These are phyloP conservation scores for Dioctria linearis DNA, from an alignment of 2,888 invertebrate species.

Conservation along the genomic window DNA sequence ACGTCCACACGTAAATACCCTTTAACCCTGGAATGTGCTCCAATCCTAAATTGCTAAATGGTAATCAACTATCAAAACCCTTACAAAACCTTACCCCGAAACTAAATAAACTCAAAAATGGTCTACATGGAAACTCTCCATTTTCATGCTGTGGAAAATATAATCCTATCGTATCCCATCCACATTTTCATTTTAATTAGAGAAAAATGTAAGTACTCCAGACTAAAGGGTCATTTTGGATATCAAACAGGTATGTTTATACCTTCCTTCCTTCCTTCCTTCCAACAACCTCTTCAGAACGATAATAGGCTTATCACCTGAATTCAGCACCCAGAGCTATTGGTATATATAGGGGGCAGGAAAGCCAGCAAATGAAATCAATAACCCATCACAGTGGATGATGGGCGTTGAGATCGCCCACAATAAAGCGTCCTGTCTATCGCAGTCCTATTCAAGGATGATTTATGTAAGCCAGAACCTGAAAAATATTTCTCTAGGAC, in stretches of 20 bases:
- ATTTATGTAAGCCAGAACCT: slow-evolving; percentile 37
- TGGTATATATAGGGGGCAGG: background rate
- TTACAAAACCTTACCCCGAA: background rate
- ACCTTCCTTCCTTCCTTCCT: background rate
- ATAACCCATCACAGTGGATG: slow-evolving; percentile 38
- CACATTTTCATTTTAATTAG: slow-evolving; percentile 45
- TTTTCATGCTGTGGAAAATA: background rate
- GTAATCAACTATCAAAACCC: too few species aligned
- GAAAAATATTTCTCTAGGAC: slow-evolving; percentile 28
- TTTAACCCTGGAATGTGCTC: too few species aligned
- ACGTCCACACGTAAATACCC: too few species aligned
- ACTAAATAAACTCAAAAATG: slow-evolving; percentile 28
- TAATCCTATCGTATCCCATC: slow-evolving; percentile 14
- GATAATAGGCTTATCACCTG: slow-evolving; percentile 49
- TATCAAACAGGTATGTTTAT: background rate
- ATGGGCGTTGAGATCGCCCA: slow-evolving; percentile 31
- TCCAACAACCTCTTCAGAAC: slow-evolving; percentile 9
- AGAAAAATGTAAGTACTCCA: background rate
- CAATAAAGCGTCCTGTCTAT: slow-evolving; percentile 31
- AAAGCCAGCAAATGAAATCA: slow-evolving; percentile 12
- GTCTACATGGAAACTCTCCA: background rate
- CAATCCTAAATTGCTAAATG: too few species aligned
- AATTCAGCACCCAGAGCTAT: background rate
- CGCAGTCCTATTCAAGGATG: slow-evolving; percentile 42
- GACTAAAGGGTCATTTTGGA: background rate